Conservation (phyloP, 2,888 invertebrate species). For the Quadroppia sp. region DNA sequence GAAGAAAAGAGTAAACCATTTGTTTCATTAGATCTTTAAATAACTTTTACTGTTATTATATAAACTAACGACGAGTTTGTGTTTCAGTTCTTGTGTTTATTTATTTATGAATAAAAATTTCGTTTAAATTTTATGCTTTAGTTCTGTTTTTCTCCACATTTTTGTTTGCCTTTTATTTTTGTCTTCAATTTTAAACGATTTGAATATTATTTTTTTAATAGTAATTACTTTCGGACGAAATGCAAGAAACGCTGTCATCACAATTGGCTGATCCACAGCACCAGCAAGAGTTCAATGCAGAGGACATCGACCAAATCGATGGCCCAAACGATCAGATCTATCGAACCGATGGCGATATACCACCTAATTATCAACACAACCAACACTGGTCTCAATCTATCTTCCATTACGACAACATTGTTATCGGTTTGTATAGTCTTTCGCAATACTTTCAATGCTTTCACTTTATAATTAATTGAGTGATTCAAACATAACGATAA, state of each 20-base stretch:
- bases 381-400: slow-evolving; percentile 29
- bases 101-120: no score
- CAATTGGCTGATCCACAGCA: slow-evolving; percentile 24
- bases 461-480: no score
- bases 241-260: slow-evolving; percentile 30
- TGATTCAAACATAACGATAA: no score
- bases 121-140: no score
- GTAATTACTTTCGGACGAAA: background rate
- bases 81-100: background rate
- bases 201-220: no score
- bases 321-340: slow-evolving; percentile 19
- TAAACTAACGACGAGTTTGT: slow-evolving; percentile 1
- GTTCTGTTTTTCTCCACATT: no score
- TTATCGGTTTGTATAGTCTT: background rate
- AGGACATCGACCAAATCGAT: background rate
- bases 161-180: slow-evolving; percentile 1
- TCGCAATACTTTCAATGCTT: no score
- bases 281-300: background rate
- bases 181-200: background rate
- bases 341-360: slow-evolving; percentile 6
- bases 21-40: slow-evolving; percentile 12
- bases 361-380: slow-evolving; percentile 4
- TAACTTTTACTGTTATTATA: slow-evolving; percentile 11
- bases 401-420: slow-evolving; percentile 13
- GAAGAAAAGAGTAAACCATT: slow-evolving; percentile 16